Percentiles rank a stretch among this genome's conserved stretches.
Conservation (phyloP, 1,140 invertebrate species). For the Macrobrachium rosenbergii region DNA sequence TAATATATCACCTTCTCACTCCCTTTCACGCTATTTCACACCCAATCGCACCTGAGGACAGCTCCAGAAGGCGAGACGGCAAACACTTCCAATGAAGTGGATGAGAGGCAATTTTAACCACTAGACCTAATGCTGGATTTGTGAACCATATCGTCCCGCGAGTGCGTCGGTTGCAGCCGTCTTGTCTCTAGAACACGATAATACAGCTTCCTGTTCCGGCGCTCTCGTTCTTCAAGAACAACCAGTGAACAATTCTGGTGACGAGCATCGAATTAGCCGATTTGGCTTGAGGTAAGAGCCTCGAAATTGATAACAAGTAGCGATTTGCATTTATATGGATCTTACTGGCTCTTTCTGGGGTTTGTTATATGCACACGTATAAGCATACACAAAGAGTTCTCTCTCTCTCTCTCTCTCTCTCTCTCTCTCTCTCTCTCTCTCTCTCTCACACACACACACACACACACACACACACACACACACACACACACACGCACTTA, state of each 20-base stretch:
- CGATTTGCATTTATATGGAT: constrained; percentile 51
- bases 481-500: not conserved
- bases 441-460: too few species aligned
- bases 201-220: not conserved
- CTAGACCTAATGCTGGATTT: too few species aligned
- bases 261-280: constrained; percentile 16
- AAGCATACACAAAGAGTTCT: not conserved
- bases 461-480: not conserved
- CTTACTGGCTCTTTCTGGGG: not conserved
- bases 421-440: too few species aligned
- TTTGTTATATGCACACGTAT: not conserved
- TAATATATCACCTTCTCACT: constrained; percentile 53
- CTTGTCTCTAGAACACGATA: not conserved
- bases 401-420: not conserved
- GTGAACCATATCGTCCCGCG: not conserved
- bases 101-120: too few species aligned
- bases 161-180: not conserved
- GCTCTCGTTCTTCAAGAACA: not conserved
- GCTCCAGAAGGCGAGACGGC: too few species aligned
- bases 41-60: constrained; percentile 36
- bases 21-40: constrained; percentile 32
- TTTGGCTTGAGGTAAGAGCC: constrained; percentile 18
- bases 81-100: not conserved
- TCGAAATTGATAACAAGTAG: constrained; percentile 39
- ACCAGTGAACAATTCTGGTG: not conserved